Percentiles rank a stretch among this genome's conserved stretches.
These are phyloP conservation scores for Osedax fenrisi DNA, from an alignment of 2,888 invertebrate genomes.

Conservation along the genomic window DNA sequence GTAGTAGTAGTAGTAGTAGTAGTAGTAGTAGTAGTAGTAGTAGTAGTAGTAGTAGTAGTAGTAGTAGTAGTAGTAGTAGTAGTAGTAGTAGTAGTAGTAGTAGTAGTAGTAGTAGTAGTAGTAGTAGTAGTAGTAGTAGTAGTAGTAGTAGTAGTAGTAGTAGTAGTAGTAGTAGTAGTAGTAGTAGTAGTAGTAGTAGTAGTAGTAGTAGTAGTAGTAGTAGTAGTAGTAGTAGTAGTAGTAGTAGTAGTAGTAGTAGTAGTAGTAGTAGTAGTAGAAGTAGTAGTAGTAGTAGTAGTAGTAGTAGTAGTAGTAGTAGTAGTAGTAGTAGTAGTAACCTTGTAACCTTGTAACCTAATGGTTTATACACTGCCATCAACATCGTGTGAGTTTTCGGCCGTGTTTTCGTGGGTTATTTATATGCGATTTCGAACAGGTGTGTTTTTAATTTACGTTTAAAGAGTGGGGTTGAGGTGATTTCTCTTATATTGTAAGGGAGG, in stretches of 20 bases:
- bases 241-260: not conserved
- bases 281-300: not conserved
- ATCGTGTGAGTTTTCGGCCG: too few species aligned
- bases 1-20: conserved; percentile 12
- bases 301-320: not conserved
- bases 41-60: conserved; percentile 4
- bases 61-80: not conserved
- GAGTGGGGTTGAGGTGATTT: too few species aligned
- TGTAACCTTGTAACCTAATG: too few species aligned
- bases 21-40: conserved; percentile 14
- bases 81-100: conserved; percentile 3
- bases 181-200: not conserved
- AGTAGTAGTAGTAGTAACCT: conserved; percentile 3
- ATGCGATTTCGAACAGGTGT: too few species aligned
- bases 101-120: not conserved
- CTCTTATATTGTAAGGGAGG: too few species aligned
- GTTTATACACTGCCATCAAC: too few species aligned
- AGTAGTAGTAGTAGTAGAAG: not conserved
- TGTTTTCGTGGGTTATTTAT: too few species aligned
- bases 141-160: not conserved
- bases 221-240: not conserved
- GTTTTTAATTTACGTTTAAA: too few species aligned
- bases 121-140: not conserved
- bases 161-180: not conserved
- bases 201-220: not conserved